Evolutionary conservation across 2,797 vertebrate species (phyloP).

Genomic region (Adrianichthys oophorus): DNA sequence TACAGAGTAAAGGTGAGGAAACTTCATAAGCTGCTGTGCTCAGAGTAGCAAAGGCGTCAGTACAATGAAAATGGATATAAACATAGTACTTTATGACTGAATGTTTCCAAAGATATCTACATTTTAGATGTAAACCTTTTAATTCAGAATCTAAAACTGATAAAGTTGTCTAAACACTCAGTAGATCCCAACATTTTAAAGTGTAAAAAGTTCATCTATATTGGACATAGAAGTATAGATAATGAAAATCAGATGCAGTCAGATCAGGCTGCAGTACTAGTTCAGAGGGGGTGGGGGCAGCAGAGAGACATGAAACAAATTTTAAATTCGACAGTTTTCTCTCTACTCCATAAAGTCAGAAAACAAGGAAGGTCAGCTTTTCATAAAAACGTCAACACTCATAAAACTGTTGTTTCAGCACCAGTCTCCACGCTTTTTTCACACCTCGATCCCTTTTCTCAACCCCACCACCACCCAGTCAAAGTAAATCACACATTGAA

Average conservation of each 20-base stretch:
- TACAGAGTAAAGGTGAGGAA: no score
- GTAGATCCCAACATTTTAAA: no score
- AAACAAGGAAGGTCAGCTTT: slow-evolving; percentile 2
- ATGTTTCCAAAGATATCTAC: no score
- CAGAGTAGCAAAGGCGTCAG: no score
- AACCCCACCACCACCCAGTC: not conserved
- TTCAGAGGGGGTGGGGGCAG: not conserved
- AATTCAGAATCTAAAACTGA: no score
- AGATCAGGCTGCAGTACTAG: not conserved
- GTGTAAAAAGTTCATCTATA: no score
- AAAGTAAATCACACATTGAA: slow-evolving; percentile 35
- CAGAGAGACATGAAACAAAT: not conserved
- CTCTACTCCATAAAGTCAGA: slow-evolving; percentile 5
- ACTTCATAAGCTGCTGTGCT: no score
- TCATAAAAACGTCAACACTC: slow-evolving; percentile 14
- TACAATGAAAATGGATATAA: no score
- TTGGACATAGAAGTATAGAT: not conserved
- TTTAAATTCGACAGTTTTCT: not conserved
- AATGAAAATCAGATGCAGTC: not conserved
- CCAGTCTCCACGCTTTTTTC: slow-evolving; percentile 5
- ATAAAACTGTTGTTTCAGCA: slow-evolving; percentile 18
- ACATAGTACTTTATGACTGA: no score
- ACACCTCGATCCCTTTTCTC: not conserved
- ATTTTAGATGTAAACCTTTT: no score
- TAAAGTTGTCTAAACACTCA: no score